Conservation (phyloP, 2,888 invertebrate species). For the Podabrus alpinus region DNA sequence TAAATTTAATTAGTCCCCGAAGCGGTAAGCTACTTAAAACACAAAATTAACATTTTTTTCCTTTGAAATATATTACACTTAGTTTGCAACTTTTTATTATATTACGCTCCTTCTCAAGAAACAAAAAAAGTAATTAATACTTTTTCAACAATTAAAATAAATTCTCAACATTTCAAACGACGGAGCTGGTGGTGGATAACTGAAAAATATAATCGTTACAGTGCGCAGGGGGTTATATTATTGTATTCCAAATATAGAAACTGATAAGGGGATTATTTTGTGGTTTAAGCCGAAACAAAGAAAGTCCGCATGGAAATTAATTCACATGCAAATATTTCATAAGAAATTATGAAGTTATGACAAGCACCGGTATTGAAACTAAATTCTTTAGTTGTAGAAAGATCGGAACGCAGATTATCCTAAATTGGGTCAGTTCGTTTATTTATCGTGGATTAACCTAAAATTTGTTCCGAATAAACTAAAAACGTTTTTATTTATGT, state of each 20-base stretch:
- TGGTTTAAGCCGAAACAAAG: not conserved
- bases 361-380: too few species aligned
- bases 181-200: not conserved
- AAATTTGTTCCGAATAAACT: too few species aligned
- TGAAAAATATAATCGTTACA: not conserved
- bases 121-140: not conserved
- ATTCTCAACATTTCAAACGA: too few species aligned
- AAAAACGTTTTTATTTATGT: too few species aligned
- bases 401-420: not conserved
- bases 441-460: too few species aligned
- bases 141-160: not conserved
- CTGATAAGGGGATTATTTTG: not conserved
- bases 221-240: not conserved
- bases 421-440: too few species aligned
- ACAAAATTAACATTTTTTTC: conserved; percentile 35
- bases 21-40: conserved; percentile 36
- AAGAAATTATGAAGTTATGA: not conserved
- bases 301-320: not conserved
- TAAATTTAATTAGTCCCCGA: conserved; percentile 48
- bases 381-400: not conserved
- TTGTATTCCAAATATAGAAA: not conserved
- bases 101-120: not conserved
- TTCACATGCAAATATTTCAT: not conserved
- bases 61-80: not conserved
- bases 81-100: not conserved